Base-by-base conservation (phyloP, 1,140 invertebrate species). In the Pseudomyrmex concolor region DNA sequence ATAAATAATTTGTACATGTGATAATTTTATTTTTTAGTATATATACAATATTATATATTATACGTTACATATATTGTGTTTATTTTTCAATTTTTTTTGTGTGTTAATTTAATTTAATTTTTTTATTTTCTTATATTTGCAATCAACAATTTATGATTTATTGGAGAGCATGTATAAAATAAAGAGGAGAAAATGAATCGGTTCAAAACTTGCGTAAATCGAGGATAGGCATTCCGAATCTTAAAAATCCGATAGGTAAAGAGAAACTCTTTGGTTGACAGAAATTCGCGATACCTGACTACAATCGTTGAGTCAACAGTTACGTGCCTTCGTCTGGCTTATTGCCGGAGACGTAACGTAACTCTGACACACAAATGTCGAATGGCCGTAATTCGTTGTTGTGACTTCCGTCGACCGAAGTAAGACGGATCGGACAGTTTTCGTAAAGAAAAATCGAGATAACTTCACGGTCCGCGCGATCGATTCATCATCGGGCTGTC, bases 391-490 rank as follows among this genome's bases (percentile, higher is more conserved):
- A 76, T 45, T 84, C 34, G 66, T 71, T 88, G 86, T 88, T 88
- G 73, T 88, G 86, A 88, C 83, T 80, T 87, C 50, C 12, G 12
- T 12, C 48, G 45, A 50, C 55, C 8, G 59, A 77, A 88, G 51
- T 85, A 85, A 88, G 86, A 88, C 86, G 60, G 77, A 88, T 88
- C 60, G 86, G 22, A 22, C n/a, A 81, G 62, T 64, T 43, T 50
- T 51, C 9, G 43, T 10, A 25, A 84, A 64, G 57, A 48, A 13
- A 77, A 57, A 64, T 7, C 15, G 12, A 59, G 51, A 50, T 34
- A 66, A 66, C 60, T 64, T 64, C 43, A 9, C 48, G n/a, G 8
- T 13, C 9, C n/a, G 72, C 25, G 25, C 25, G 25, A 76, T 83
- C 60, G 45, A 83, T 88, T 83, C 86, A 87, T 88, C 86, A 87